Percentiles rank a stretch among this genome's conserved stretches.
Evolutionary conservation across 2,113 vertebrate species (phyloP).

Genomic region (Mellivora capensis): DNA sequence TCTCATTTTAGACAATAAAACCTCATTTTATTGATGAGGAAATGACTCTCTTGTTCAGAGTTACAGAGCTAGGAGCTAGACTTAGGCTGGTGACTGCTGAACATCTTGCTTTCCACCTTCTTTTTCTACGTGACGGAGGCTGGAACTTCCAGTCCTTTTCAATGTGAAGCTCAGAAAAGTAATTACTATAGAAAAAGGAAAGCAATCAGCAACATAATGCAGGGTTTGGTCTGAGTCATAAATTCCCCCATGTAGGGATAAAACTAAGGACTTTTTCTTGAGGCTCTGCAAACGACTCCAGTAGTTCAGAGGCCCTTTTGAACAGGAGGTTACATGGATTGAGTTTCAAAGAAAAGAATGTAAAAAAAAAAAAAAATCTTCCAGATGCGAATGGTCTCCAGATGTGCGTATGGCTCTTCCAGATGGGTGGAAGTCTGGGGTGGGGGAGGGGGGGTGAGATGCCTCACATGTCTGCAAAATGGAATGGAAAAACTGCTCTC

Average conservation of each 20-base stretch:
- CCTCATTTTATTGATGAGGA: neutral
- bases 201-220: slow-evolving; percentile 27
- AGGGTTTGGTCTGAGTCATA: slow-evolving; percentile 51
- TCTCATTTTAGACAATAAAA: neutral
- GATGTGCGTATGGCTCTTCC: slow-evolving; percentile 79
- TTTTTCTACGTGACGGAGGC: neutral
- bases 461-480: slow-evolving; percentile 71
- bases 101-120: neutral
- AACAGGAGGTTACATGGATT: slow-evolving; percentile 68
- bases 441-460: slow-evolving; percentile 21
- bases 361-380: slow-evolving; percentile 62
- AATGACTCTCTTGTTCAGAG: neutral
- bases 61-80: neutral
- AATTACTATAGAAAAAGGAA: neutral
- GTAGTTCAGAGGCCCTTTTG: slow-evolving; percentile 66
- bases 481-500: slow-evolving; percentile 78
- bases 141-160: slow-evolving; percentile 4
- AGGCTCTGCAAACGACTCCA: slow-evolving; percentile 38
- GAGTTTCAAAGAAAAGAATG: slow-evolving; percentile 83
- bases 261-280: slow-evolving; percentile 19
- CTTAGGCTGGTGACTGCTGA: neutral
- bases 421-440: slow-evolving; percentile 54
- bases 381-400: slow-evolving; percentile 82
- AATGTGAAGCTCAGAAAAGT: neutral
- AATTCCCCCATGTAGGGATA: slow-evolving; percentile 32